phyloP scores from a whole-genome alignment of 2,113 vertebrate genomes.

The Empidonax alnorum region DNA sequence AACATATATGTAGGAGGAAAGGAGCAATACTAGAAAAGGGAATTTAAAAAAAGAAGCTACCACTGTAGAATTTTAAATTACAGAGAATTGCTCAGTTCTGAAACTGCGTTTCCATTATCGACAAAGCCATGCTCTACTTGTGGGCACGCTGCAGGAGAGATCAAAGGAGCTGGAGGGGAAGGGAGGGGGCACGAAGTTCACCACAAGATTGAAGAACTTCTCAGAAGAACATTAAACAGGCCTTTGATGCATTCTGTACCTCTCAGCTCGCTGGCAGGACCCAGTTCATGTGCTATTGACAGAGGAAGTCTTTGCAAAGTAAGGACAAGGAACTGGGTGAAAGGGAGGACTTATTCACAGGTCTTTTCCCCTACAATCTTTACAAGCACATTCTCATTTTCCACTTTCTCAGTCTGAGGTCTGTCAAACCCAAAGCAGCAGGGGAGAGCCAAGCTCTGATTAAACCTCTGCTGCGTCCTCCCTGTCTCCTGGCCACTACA shows the following conservation, averaged over 20 bases:
- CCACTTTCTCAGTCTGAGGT: not conserved
- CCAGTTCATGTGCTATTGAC: not conserved
- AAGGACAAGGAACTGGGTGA: not conserved
- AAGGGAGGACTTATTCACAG: not conserved
- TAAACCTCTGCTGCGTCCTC: not conserved
- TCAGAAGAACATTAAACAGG: not conserved
- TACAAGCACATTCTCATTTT: not conserved
- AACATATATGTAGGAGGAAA: not conserved
- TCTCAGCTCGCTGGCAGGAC: not conserved
- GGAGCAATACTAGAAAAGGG: not conserved
- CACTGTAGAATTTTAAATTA: not conserved
- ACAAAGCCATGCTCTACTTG: not conserved
- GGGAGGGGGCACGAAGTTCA: constrained; percentile 4
- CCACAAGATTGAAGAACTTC: not conserved
- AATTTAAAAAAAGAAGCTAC: constrained; percentile 32
- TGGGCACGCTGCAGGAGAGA: not conserved
- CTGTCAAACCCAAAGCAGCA: constrained; percentile 4
- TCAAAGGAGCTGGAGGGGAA: not conserved
- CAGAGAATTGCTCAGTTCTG: not conserved
- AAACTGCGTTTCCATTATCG: not conserved
- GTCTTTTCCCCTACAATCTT: not conserved
- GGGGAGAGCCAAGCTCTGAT: not conserved
- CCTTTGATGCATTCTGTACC: not conserved
- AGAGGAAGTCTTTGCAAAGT: not conserved
- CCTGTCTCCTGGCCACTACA: not conserved